Evolutionary conservation across 2,888 invertebrate genomes (phyloP).

Genomic region (Pachliopta kotzebuea): DNA sequence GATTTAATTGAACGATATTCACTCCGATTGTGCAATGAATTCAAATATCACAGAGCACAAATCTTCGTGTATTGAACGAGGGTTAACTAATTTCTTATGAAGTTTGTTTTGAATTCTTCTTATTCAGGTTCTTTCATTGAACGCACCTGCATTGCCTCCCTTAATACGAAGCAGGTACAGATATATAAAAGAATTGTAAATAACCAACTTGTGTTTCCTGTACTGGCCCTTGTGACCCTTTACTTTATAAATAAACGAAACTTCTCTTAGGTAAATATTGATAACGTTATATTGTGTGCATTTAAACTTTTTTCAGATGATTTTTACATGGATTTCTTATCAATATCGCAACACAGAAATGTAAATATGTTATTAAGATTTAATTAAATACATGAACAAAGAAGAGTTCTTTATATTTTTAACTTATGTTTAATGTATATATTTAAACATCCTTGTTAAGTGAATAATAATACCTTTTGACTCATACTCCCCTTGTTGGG

Average conservation of each 20-base stretch:
- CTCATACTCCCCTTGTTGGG: background rate
- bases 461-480: conserved; percentile 8
- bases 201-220: too few species aligned
- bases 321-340: too few species aligned
- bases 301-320: too few species aligned
- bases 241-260: too few species aligned
- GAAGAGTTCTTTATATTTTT: too few species aligned
- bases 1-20: background rate
- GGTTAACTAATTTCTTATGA: too few species aligned
- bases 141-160: background rate
- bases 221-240: too few species aligned
- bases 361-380: too few species aligned
- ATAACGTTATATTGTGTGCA: too few species aligned
- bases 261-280: too few species aligned
- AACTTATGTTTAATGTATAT: background rate
- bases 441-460: background rate
- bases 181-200: background rate
- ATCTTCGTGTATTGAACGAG: background rate
- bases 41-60: background rate
- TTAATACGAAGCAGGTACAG: background rate
- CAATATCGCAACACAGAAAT: too few species aligned
- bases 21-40: background rate
- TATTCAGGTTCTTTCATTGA: background rate
- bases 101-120: background rate
- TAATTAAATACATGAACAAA: too few species aligned